Evolutionary conservation across 2,888 invertebrate species (phyloP).

Genomic region (Axea sp.): DNA sequence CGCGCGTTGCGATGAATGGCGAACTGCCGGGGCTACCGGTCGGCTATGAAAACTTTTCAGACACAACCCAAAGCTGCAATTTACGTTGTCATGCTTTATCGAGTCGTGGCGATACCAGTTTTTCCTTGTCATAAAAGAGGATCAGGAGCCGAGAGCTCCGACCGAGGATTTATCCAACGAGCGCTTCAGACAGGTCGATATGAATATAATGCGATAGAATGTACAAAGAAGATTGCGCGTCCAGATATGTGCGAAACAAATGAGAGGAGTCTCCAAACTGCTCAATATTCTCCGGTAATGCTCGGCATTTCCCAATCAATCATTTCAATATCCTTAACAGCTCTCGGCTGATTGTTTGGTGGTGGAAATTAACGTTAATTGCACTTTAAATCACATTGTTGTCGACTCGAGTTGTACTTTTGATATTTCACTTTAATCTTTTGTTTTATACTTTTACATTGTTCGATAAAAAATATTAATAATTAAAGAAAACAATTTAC

Average conservation of each 20-base stretch:
- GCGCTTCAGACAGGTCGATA: slow-evolving; percentile 56
- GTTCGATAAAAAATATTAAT: too few relatives aligned
- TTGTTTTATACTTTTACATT: too few relatives aligned
- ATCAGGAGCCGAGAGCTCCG: slow-evolving; percentile 48
- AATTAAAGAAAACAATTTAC: too few relatives aligned
- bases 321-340: slow-evolving; percentile 10
- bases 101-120: slow-evolving; percentile 59
- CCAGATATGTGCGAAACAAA: slow-evolving; percentile 47
- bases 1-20: slow-evolving; percentile 58
- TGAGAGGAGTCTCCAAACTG: slow-evolving; percentile 36
- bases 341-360: slow-evolving; percentile 11
- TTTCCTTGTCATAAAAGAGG: slow-evolving; percentile 61
- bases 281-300: slow-evolving; percentile 19
- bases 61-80: slow-evolving; percentile 67
- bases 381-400: slow-evolving; percentile 11
- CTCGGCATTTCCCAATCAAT: slow-evolving; percentile 36
- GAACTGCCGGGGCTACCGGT: slow-evolving; percentile 57
- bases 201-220: slow-evolving; percentile 60
- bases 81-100: slow-evolving; percentile 63
- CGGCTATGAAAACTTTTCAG: slow-evolving; percentile 75
- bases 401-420: slow-evolving; percentile 1
- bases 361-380: slow-evolving; percentile 31
- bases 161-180: slow-evolving; percentile 55
- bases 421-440: slow-evolving; percentile 1
- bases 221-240: slow-evolving; percentile 52